Evolutionary conservation across 2,113 vertebrate genomes (phyloP).

Genomic region (Barnardius zonarius): DNA sequence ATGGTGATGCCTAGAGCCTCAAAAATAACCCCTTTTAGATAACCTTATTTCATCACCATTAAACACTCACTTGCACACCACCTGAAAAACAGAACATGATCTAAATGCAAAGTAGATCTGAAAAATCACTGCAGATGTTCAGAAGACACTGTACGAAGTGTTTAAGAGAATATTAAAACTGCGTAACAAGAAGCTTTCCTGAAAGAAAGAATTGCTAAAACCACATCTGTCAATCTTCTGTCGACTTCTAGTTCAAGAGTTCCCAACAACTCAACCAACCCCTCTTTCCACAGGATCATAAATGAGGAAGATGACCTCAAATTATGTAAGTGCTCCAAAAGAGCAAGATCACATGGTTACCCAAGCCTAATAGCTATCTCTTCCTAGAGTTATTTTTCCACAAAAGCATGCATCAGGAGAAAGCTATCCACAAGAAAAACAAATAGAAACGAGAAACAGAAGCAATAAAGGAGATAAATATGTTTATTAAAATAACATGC

Average conservation of each 20-base stretch:
- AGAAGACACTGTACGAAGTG: not conserved
- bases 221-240: not conserved
- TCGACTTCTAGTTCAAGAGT: not conserved
- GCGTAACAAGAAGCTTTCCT: not conserved
- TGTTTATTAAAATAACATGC: not conserved
- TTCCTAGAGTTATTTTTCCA: not conserved
- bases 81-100: not conserved
- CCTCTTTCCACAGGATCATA: not conserved
- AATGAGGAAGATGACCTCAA: not conserved
- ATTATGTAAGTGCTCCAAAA: not conserved
- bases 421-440: not conserved
- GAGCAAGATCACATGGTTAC: not conserved
- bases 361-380: not conserved
- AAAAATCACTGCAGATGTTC: not conserved
- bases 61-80: not conserved
- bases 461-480: not conserved
- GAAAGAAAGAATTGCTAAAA: not conserved
- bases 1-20: not conserved
- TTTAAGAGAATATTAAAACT: not conserved
- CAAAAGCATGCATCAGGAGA: not conserved
- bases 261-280: not conserved
- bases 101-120: not conserved
- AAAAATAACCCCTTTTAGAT: not conserved
- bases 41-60: not conserved
- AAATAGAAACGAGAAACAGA: not conserved